Evolutionary conservation across 2,113 vertebrate species (phyloP), one percentile per base, ranked within the genome.

Genomic region (Rhipidura dahli): DNA sequence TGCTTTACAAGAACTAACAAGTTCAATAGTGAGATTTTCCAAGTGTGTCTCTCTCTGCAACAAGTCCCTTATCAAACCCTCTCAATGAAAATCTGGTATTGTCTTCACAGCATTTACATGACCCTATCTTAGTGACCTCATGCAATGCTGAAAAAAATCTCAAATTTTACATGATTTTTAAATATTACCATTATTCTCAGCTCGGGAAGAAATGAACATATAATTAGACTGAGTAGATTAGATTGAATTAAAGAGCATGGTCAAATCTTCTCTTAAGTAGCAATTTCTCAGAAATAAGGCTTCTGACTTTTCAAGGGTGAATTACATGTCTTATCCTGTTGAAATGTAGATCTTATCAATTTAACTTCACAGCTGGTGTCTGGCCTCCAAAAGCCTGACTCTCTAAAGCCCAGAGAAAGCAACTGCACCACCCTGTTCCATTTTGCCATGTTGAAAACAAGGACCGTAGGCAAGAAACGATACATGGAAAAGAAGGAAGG

Each of bases 321-420:
- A 96, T 96, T 96, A 87, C 72, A 93, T 76, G 82, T 82, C 79
- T 89, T 89, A 92, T 24, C 94, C 87, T 93, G 93, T 57, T 93
- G 90, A 84, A 96, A 94, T 89, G 89, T 59, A 96, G 95, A 94
- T 93, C 87, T 93, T 90, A 89, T 73, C 90, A 88, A 93, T 91
- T 84, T 92, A 94, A 80, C 5, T 70, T 94, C 94, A 88, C 75
- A 93, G 86, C 61, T 94, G 76, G 89, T 69, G 65, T 79, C 77
- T 11, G 6, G 82, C 57, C 72, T 95, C 78, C 89, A 82, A 86
- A 94, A 93, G 59, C 33, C 79, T 26, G 83, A 56, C 61, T 84
- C 72, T 94, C 60, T 82, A 87, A 91, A 95, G 64, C 39, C 56
- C 72, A 69, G 47, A 90, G 77, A 87, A 88, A 94, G 85, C 28